Base-by-base conservation (phyloP, 2,888 invertebrate genomes). In the Pilophorus perplexus region DNA sequence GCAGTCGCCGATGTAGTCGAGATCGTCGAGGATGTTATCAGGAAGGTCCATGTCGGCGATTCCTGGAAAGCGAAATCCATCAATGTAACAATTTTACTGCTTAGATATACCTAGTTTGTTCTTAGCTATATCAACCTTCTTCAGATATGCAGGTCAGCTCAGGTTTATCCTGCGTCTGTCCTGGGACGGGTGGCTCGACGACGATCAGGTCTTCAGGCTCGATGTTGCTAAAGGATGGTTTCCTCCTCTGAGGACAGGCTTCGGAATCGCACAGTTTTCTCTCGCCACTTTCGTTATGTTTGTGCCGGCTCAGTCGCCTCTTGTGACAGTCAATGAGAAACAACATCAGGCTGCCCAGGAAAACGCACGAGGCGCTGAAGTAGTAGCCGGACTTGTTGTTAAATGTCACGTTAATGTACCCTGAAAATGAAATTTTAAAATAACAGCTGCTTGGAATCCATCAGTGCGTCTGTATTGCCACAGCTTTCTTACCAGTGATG, bases 81-180 rank as follows among this genome's bases (percentile, higher is more conserved):
- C 6, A 33, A 33, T 8, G 33, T 33, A 33, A 33, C 12, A 12
- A 33, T 33, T 33, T 33, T 12, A 6, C 33, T 33, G 12, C 6
- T 12, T 8, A 33, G 6, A 6, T 33, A 33, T 33, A 6, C 12
- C 33, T 33, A n/a, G n/a, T n/a, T n/a, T n/a, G n/a, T n/a, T 42
- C 22, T 25, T 3, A 18, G 48, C 3, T 10, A 4, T 52, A 27
- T 27, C 8, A 8, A 64, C 64, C 90, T 75, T 90, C 90, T 77
- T 90, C 90, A 52, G 89, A 89, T 76, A 90, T 90, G 78, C 90
- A 90, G 12, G 90, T 90, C 70, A 90, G 80, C 77, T 90, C 90
- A 1, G 87, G 86, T 67, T 84, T 84, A 76, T 87, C 83, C 23
- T 66, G n/a, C n/a, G n/a, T n/a, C n/a, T n/a, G 68, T 50, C 80